phyloP scores from a whole-genome alignment of 2,113 vertebrate species.

The Myotis yumanensis region DNA sequence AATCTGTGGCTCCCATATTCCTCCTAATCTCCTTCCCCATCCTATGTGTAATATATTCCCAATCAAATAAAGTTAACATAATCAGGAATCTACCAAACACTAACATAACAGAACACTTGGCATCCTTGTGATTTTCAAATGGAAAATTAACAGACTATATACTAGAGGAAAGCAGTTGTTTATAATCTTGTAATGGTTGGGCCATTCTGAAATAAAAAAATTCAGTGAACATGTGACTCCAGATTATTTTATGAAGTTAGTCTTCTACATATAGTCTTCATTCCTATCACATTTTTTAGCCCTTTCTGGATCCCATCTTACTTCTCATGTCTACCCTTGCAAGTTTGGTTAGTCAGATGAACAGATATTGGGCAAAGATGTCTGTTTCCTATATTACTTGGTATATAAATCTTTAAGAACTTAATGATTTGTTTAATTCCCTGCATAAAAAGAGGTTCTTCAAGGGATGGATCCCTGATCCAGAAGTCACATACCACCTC shows the following conservation, averaged over 20 bases:
- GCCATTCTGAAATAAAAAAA: conserved; percentile 48
- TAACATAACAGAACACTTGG: not conserved
- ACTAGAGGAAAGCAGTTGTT: conserved; percentile 30
- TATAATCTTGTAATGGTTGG: conserved; percentile 1
- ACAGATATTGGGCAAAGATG: not conserved
- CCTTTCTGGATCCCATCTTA: not conserved
- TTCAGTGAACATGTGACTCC: not conserved
- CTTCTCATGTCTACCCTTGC: not conserved
- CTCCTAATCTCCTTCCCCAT: not conserved
- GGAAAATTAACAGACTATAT: not conserved
- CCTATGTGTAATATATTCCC: not conserved
- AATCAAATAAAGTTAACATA: not conserved
- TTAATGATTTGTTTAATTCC: not conserved
- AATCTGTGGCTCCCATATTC: not conserved
- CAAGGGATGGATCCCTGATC: not conserved
- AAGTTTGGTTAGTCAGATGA: not conserved
- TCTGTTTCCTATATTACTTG: not conserved
- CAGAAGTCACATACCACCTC: not conserved
- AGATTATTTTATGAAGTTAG: conserved; percentile 17
- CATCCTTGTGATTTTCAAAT: conserved; percentile 17
- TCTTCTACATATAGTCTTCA: not conserved
- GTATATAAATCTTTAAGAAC: not conserved
- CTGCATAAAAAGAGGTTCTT: conserved; percentile 6
- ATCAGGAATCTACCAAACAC: not conserved
- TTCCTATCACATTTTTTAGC: not conserved